These are phyloP conservation scores for Cryptoleucopteryx plumbea DNA, from an alignment of 2,113 vertebrate species.

Conservation along the genomic window DNA sequence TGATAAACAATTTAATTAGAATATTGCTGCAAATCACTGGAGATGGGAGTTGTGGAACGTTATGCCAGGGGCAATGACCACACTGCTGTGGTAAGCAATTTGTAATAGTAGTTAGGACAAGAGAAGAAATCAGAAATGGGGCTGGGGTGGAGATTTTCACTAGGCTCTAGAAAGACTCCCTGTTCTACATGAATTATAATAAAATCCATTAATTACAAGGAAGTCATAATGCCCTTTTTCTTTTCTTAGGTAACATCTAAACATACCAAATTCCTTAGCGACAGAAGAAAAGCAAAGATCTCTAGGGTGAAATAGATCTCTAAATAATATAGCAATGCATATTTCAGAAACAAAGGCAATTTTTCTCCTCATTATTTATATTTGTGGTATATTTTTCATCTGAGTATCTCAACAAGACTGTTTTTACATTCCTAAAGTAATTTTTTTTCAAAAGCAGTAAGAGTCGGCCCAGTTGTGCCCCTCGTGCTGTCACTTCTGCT, in stretches of 20 bases:
- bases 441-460: not conserved
- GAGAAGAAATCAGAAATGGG: not conserved
- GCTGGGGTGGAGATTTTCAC: not conserved
- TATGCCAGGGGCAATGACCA: not conserved
- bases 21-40: not conserved
- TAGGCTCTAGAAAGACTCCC: not conserved
- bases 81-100: not conserved
- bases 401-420: not conserved
- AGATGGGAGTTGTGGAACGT: not conserved
- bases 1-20: not conserved
- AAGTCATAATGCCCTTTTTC: not conserved
- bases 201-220: not conserved
- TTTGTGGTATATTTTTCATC: not conserved
- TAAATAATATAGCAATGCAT: fast-evolving
- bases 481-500: not conserved
- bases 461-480: not conserved
- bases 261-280: too few relatives aligned
- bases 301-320: not conserved
- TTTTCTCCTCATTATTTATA: not conserved
- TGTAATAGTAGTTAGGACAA: not conserved
- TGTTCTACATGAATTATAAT: not conserved
- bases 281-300: not conserved
- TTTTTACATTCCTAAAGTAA: not conserved
- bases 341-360: not conserved
- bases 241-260: not conserved